Base-by-base conservation (phyloP, 2,888 invertebrate genomes). In the Pandemis heparana region DNA sequence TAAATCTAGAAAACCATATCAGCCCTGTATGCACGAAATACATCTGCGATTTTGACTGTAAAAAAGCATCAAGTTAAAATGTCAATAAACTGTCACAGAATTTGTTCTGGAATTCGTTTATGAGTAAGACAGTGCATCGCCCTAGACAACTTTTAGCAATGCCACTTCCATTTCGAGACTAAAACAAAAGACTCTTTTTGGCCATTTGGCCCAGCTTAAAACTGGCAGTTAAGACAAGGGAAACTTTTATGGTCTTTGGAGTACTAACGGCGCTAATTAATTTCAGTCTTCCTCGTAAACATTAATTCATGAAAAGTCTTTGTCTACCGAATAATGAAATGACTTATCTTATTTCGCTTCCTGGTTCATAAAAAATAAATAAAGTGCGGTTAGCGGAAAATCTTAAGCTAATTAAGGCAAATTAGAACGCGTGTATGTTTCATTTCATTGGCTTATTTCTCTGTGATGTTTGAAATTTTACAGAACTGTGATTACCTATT, bases 261-360 rank as follows among this genome's bases (percentile, higher is more conserved):
- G 39, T n/a, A 32, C 4, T 23, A n/a, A n/a, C n/a, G 51, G 32
- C 16, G 51, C 38, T 48, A 68, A 73, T 63, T 59, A 69, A 64
- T 64, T 63, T 41, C 68, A 73, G 46, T 51, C 64, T n/a, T n/a
- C 43, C 63, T 63, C 51, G 5, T 65, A 65, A 65, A 51, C n/a
- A 38, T 9, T 38, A 38, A 48, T 67, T 67, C 66, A 62, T 59
- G 66, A 53, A 66, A 68, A 72, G 14, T 56, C 72, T 72, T 72
- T 68, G 67, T 72, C 63, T 72, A 63, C 43, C 60, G 41, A 51
- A 67, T 66, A 72, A 66, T 62, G 60, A 61, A 72, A 66, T 62
- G 60, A 61, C 65, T 68, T 56, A 39, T 60, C 65, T 68, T 56
- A 39, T 51, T 51, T 48, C 16, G n/a, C 56, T 67, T 67, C 56